Base-by-base conservation (phyloP, 2,888 invertebrate genomes). In the Atethmia centrago region DNA sequence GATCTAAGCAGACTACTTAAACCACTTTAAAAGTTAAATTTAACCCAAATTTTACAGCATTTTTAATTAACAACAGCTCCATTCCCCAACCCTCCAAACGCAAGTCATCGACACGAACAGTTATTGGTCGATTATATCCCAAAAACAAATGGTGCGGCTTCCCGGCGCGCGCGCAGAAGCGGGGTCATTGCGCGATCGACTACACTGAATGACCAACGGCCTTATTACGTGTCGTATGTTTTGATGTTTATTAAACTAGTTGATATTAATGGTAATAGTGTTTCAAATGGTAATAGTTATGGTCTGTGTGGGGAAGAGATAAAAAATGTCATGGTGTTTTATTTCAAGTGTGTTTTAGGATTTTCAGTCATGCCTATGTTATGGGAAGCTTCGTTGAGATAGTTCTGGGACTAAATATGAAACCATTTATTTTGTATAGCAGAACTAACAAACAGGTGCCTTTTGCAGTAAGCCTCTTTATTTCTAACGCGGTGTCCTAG, bases 101-200 rank as follows among this genome's bases (percentile, higher is more conserved):
- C 72, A 80, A 87, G 87, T 88, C 87, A 87, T 87, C 88, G 86
- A 84, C 85, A 78, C 85, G 77, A 72, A 84, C 88, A 82, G 88
- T 89, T 90, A 90, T 91, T 89, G 89, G 89, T 86, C 85, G 88
- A 92, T 92, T 88, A 89, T 90, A 91, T 92, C 91, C 91, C 89
- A 92, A 94, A 93, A 92, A 93, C 90, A 90, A 88, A 87, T 86
- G 86, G 83, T 85, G 88, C 88, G 85, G 85, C 89, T 85, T 88
- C 89, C 90, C 90, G 88, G 88, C 89, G 88, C 86, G 85, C 87
- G 84, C 83, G 87, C 87, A 88, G 88, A 87, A 88, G 87, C 88
- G 94, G 92, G 95, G 95, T 95, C 95, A 95, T 91, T 93, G 95
- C 88, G 95, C 95, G 93, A 91, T 92, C 93, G 92, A 89, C 92